Percentiles rank a stretch among this genome's conserved stretches.
These are phyloP conservation scores for Brenthis hecate DNA, from an alignment of 2,888 invertebrate species.

Conservation along the genomic window DNA sequence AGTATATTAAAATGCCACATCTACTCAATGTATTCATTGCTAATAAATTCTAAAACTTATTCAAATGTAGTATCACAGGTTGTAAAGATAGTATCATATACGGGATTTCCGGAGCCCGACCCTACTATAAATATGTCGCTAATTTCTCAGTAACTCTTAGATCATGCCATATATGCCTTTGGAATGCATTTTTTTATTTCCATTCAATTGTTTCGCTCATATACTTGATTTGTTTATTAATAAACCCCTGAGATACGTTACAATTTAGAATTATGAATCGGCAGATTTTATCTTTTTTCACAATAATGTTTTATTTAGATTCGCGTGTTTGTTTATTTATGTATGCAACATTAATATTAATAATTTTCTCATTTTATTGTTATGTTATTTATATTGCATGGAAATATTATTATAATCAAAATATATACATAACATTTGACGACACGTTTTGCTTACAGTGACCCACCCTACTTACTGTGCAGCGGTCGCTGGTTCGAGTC, in stretches of 20 bases:
- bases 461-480: no score
- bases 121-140: conserved; percentile 54
- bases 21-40: conserved; percentile 48
- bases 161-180: conserved; percentile 39
- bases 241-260: conserved; percentile 20
- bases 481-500: no score
- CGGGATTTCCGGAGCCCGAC: conserved; percentile 76
- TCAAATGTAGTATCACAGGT: conserved; percentile 72
- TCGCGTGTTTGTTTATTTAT: conserved; percentile 3
- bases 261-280: conserved; percentile 29
- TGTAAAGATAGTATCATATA: conserved; percentile 72
- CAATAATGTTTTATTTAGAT: conserved; percentile 7
- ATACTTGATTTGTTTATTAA: conserved; percentile 33
- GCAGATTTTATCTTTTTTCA: conserved; percentile 14
- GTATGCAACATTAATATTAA: not conserved
- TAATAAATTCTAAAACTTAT: conserved; percentile 71
- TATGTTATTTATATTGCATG: no score
- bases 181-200: conserved; percentile 40
- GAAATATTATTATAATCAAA: no score
- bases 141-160: conserved; percentile 62
- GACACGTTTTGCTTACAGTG: no score
- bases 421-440: no score
- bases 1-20: conserved; percentile 10
- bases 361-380: no score
- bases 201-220: conserved; percentile 34